phyloP scores from a whole-genome alignment of 2,797 vertebrate genomes.

The Dallia pectoralis region DNA sequence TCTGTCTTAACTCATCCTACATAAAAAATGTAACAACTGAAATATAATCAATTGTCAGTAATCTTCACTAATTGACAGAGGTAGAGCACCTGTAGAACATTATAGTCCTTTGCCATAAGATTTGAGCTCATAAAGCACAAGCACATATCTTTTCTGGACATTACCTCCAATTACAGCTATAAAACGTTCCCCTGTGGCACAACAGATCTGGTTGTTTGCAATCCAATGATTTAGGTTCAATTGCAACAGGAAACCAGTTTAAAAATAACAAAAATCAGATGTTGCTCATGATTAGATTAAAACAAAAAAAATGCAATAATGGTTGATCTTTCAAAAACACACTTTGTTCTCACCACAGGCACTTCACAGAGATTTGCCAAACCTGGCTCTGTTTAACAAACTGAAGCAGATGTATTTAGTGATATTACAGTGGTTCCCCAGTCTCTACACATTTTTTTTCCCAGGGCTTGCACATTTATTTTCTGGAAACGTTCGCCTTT shows the following conservation, averaged over 20 bases:
- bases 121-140: not conserved
- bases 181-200: too few species aligned
- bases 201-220: too few species aligned
- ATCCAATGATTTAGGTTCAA: too few species aligned
- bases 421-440: conserved; percentile 28
- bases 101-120: not conserved
- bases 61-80: too few species aligned
- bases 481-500: conserved; percentile 20
- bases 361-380: not conserved
- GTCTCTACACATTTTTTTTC: conserved; percentile 15
- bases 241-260: too few species aligned
- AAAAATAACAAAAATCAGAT: too few species aligned
- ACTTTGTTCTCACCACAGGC: not conserved
- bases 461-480: conserved; percentile 35
- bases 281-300: too few species aligned
- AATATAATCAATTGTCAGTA: too few species aligned
- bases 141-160: not conserved
- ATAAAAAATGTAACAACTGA: too few species aligned
- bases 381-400: conserved; percentile 4
- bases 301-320: not conserved
- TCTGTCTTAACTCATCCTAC: too few species aligned
- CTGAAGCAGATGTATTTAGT: conserved; percentile 24
- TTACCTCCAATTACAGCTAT: not conserved
- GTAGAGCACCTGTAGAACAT: not conserved
- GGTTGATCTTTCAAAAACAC: not conserved